Evolutionary conservation across 2,113 vertebrate species (phyloP), one percentile per base, ranked within the genome.

Genomic region (Fregata magnificens): DNA sequence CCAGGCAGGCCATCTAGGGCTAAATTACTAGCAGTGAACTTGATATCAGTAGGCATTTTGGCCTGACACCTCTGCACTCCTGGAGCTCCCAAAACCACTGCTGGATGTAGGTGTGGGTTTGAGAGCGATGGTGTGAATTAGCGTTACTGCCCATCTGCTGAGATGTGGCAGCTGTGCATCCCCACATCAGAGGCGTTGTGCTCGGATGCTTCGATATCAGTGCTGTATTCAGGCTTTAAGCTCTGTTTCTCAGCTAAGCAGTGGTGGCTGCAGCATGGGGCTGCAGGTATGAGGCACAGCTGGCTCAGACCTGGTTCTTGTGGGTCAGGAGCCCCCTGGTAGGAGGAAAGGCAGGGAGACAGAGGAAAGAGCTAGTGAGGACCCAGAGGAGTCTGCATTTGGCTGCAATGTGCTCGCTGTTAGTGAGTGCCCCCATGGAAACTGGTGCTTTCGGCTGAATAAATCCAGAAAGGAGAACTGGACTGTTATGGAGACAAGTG

Each of bases 131-230:
- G 55, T 18, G 36, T 34, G 73, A 16, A 6, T 24, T 22, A 4
- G 34, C 1, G 4, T 22, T 32, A 0, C 25, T 72, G n/a, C 21
- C 58, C 11, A 1, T 50, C 31, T 36, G 45, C 26, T 18, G 88
- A 26, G 78, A 7, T 5, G 12, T 13, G 44, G 24, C 6, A 19
- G 4, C 34, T 14, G 25, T 8, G 34, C 34, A 3, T 21, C 63
- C 15, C 38, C 16, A 1, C 3, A 1, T 7, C 29, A 1, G n/a
- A 19, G n/a, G 26, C 45, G 49, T 4, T 16, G 56, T 24, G 44
- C 10, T 6, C 2, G 19, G 56, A 34, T 16, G 20, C 16, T 53
- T 7, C 1, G 3, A 0, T 38, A 2, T 14, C 19, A 3, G 8
- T 10, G 85, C n/a, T 42, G 15, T 9, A 0, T 19, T 19, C 10